A percentile compares a stretch with the other conserved stretches of the same genome.
phyloP scores from a whole-genome alignment of 1,140 invertebrate species.

The Leptoteleia sp. region DNA sequence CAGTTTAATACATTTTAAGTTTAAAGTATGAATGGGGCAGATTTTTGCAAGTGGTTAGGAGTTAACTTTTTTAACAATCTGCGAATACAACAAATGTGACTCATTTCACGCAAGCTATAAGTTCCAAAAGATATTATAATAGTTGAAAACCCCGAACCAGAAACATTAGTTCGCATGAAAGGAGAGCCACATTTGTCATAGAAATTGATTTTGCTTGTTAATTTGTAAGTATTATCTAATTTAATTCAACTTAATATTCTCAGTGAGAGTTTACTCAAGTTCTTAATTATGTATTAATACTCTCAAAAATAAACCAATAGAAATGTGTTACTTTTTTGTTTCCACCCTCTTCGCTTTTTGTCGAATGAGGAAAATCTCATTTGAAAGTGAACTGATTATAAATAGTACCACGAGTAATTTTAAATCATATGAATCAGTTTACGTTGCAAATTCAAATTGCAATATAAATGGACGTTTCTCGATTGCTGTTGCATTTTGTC shows the following conservation, averaged over 20 bases:
- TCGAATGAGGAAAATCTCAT: too few relatives aligned
- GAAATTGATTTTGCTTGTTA: too few relatives aligned
- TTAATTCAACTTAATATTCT: too few relatives aligned
- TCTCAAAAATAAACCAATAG: too few relatives aligned
- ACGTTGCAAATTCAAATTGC: slow-evolving; percentile 16
- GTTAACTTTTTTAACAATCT: slow-evolving; percentile 59
- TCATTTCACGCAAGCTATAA: slow-evolving; percentile 4
- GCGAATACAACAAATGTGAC: slow-evolving; percentile 6
- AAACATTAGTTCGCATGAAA: slow-evolving; percentile 15
- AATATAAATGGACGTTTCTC: slow-evolving; percentile 40
- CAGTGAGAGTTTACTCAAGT: background rate
- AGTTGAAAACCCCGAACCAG: slow-evolving; percentile 63
- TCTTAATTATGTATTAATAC: background rate
- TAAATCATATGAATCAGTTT: slow-evolving; percentile 9
- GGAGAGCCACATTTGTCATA: slow-evolving; percentile 1
- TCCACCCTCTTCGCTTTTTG: too few relatives aligned
- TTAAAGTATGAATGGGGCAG: slow-evolving; percentile 41
- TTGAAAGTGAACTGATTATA: slow-evolving; percentile 4
- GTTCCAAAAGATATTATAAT: slow-evolving; percentile 12
- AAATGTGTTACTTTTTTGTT: too few relatives aligned
- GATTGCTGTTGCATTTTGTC: slow-evolving; percentile 18
- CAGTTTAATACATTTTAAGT: slow-evolving; percentile 61
- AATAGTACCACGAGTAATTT: slow-evolving; percentile 7
- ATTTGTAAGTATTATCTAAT: too few relatives aligned
- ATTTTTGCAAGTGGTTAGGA: slow-evolving; percentile 56